Conservation (phyloP, 2,888 invertebrate genomes). For the Cordilura impudica region DNA sequence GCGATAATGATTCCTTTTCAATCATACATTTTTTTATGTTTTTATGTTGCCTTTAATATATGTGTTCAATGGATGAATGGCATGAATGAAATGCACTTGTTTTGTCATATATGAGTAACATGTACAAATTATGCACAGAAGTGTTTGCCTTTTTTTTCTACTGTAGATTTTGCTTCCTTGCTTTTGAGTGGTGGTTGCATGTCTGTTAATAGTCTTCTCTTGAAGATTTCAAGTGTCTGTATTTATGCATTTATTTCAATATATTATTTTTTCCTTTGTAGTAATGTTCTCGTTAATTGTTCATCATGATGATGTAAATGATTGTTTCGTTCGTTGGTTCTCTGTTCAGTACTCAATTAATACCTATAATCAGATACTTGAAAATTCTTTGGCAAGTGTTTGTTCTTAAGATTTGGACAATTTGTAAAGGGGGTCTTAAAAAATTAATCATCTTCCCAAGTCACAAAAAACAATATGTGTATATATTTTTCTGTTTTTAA, state of each 20-base stretch:
- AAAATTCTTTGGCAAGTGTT: slow-evolving; percentile 50
- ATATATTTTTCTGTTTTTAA: neutral
- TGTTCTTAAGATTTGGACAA: slow-evolving; percentile 22
- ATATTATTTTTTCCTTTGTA: slow-evolving; percentile 22
- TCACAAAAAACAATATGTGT: no score
- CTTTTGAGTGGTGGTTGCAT: neutral
- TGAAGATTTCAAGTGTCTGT: slow-evolving; percentile 37
- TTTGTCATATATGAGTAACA: slow-evolving; percentile 36
- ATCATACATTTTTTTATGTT: slow-evolving; percentile 45
- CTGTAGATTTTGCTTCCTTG: neutral
- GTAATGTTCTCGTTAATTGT: slow-evolving; percentile 48
- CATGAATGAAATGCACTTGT: slow-evolving; percentile 45
- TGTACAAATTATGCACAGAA: slow-evolving; percentile 59
- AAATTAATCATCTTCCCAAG: neutral
- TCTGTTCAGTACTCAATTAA: slow-evolving; percentile 56
- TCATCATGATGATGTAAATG: slow-evolving; percentile 34
- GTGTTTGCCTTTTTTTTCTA: slow-evolving; percentile 45
- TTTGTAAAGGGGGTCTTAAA: neutral
- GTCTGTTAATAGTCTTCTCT: slow-evolving; percentile 9
- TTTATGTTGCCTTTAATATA: slow-evolving; percentile 30
- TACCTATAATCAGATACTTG: slow-evolving; percentile 61
- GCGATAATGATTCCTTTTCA: slow-evolving; percentile 57
- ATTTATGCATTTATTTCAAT: slow-evolving; percentile 30
- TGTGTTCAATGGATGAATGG: slow-evolving; percentile 36
- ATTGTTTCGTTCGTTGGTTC: slow-evolving; percentile 31